Evolutionary conservation across 37 sponge, comb jelly and placozoan species (phyloP), one percentile per base, ranked within the genome.

Genomic region (Crambe crambe): DNA sequence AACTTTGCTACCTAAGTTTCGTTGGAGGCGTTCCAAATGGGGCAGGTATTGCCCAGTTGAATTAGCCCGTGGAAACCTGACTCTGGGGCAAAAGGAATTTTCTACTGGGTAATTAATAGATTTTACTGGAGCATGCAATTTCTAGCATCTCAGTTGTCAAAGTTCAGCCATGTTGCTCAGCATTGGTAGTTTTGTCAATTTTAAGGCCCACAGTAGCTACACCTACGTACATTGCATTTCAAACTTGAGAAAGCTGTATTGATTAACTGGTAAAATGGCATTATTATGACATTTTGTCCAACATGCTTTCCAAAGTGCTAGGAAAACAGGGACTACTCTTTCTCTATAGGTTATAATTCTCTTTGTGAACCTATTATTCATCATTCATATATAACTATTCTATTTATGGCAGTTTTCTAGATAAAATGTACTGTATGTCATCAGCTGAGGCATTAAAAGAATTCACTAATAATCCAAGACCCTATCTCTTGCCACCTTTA

Each of bases 351-450:
- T n/a, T n/a, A n/a, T n/a, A n/a, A n/a, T n/a, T n/a, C n/a, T n/a
- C n/a, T n/a, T n/a, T n/a, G n/a, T n/a, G n/a, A n/a, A n/a, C n/a
- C n/a, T n/a, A n/a, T n/a, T n/a, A n/a, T n/a, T n/a, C n/a, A n/a
- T n/a, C n/a, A n/a, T n/a, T 32, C 30, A 36, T 69, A 4, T 44
- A 2, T 54, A 1, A 40, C 0, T 56, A 47, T 31, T 63, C 18
- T 43, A 44, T 59, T 71, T 69, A 25, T 47, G 66, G 42, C 39
- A 94, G 94, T 23, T 96, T 96, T 80, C 61, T 96, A 74, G 99
- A 92, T 62, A 95, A 98, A 79, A 70, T 98, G 78, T 98, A 94
- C 82, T 76, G 94, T 58, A 41, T 98, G 82, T 96, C 99, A 58
- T 96, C 97, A 17, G 77, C 80, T 39, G 90, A 87, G 65, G 88